Base-by-base conservation (phyloP, 1,140 invertebrate genomes). In the Palaemon carinicauda region DNA sequence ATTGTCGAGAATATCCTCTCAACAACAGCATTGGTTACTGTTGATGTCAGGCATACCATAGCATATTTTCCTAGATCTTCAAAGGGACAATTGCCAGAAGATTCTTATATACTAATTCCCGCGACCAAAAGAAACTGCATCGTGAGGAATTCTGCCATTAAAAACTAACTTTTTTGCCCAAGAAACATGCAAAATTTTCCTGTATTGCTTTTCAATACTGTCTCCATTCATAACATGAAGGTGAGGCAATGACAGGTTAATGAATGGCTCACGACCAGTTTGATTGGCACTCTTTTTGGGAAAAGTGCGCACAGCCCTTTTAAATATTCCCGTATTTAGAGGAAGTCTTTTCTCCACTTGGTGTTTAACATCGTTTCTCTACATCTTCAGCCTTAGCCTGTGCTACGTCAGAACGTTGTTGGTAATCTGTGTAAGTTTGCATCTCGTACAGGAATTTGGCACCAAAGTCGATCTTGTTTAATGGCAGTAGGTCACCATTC, bases 1-100 rank as follows among this genome's bases (percentile, higher is more conserved):
- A 82, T 54, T 21, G 80, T 82, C 9, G 80, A 82, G 51, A 73
- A 73, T 82, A 82, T 51, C 73, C 80, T 82, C 50, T 82, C 80
- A 71, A 82, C 65, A 17, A 82, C 50, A 12, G 80, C 69, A 31
- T 53, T 82, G 50, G 50, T 82, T 14, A 71, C 60, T 60, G 41
- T 17, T 31, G 65, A 73, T 82, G 65, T 73, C 52, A 80, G 79
- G 29, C 79, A 56, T 65, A 56, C 79, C 79, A 80, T 15, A 33
- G 24, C 54, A 80, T 80, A 80, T 29, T 80, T n/a, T 7, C 24
- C 24, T 80, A 80, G 21, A 33, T 82, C 80, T 82, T 73, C n/a
- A 51, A 82, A 82, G 80, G 53, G 14, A 29, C 15, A 74, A 7
- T 80, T 80, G 5, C 53, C 79, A 1, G 79, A 60, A 65, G 79